These are phyloP conservation scores for Oryctolagus cuniculus DNA, from an alignment of 2,113 vertebrate genomes.

Conservation along the genomic window DNA sequence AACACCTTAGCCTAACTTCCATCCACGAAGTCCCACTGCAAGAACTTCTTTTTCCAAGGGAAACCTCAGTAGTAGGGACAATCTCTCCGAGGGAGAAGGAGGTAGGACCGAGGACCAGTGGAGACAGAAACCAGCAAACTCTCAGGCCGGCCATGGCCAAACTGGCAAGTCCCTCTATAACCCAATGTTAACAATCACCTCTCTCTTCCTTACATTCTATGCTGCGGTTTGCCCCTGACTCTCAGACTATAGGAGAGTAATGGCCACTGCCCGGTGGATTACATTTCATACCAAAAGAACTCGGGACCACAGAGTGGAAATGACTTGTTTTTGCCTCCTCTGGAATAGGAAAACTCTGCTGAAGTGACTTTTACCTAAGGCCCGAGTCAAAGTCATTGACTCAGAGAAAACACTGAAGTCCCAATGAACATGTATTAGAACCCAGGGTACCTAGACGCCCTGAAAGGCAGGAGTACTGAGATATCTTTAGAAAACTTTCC, in stretches of 20 bases:
- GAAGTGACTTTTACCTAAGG: slow-evolving; percentile 38
- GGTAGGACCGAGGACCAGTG: not conserved
- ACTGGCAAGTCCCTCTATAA: not conserved
- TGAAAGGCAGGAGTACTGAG: not conserved
- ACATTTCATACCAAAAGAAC: not conserved
- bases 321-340: slow-evolving; percentile 24
- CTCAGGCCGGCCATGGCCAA: not conserved
- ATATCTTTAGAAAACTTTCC: not conserved
- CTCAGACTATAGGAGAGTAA: not conserved
- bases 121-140: not conserved
- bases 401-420: slow-evolving; percentile 12
- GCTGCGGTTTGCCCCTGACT: slow-evolving; percentile 12
- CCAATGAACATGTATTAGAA: not conserved
- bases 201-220: not conserved
- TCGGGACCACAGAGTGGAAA: not conserved
- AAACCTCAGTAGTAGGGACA: slow-evolving; percentile 1
- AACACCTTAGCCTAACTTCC: slow-evolving; percentile 43
- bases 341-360: slow-evolving; percentile 5
- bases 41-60: slow-evolving; percentile 31
- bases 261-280: not conserved
- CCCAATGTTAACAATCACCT: not conserved
- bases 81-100: not conserved
- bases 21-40: slow-evolving; percentile 32
- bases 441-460: not conserved
- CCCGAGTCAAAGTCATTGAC: slow-evolving; percentile 39